Percentiles rank a stretch among this genome's conserved stretches.
Evolutionary conservation across 2,888 invertebrate species (phyloP).

Genomic region (Trissoscelio sp.): DNA sequence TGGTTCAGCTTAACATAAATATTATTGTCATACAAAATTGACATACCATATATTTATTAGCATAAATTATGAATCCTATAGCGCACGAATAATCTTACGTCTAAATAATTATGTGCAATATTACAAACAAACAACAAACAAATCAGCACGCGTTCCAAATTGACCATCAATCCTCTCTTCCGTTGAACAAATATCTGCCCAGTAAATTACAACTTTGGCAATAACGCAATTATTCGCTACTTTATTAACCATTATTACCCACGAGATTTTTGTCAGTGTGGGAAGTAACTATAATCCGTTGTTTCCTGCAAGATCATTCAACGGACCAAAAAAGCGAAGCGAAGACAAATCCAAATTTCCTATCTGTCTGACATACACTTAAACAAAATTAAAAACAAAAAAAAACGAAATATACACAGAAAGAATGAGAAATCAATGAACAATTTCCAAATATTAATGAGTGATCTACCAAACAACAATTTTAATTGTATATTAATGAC

Average conservation of each 20-base stretch:
- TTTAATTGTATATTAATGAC: no score
- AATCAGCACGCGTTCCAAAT: background rate
- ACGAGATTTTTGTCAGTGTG: conserved; percentile 60
- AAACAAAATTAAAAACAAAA: background rate
- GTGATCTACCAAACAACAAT: no score
- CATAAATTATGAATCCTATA: conserved; percentile 36
- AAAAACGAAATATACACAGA: background rate
- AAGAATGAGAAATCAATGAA: no score
- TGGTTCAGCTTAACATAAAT: conserved; percentile 2
- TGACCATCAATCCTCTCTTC: conserved; percentile 31
- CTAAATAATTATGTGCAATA: conserved; percentile 39
- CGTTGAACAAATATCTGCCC: conserved; percentile 10
- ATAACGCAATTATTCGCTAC: conserved; percentile 41
- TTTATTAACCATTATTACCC: conserved; percentile 46
- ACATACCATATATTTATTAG: background rate
- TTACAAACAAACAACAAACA: background rate
- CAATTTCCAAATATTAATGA: no score
- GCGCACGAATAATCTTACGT: conserved; percentile 16
- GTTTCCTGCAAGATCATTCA: conserved; percentile 38
- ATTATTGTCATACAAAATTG: conserved; percentile 15
- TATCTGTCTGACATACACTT: background rate
- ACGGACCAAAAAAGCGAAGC: conserved; percentile 11
- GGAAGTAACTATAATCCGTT: conserved; percentile 48
- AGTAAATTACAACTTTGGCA: conserved; percentile 27
- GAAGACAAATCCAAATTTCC: conserved; percentile 13